A percentile compares a stretch with the other conserved stretches of the same genome.
These are phyloP conservation scores for Ormia ochracea DNA, from an alignment of 2,888 invertebrate species.

Conservation along the genomic window DNA sequence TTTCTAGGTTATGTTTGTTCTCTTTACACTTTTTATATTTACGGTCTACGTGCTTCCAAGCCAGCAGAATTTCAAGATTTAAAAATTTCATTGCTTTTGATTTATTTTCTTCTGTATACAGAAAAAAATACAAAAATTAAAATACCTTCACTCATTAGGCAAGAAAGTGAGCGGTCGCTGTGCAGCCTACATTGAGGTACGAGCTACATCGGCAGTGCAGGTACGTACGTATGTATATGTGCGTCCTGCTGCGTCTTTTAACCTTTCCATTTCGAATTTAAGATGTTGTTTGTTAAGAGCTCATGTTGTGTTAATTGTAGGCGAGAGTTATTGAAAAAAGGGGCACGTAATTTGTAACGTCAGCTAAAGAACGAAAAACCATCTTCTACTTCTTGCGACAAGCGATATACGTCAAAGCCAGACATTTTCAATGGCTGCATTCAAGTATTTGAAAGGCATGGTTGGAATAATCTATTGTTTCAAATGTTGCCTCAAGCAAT, in stretches of 20 bases:
- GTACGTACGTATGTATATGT: slow-evolving; percentile 7
- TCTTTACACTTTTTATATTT: not conserved
- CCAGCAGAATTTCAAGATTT: slow-evolving; percentile 38
- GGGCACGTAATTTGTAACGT: slow-evolving; percentile 50
- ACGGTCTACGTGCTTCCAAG: not conserved
- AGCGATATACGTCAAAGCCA: too few relatives aligned
- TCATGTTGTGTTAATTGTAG: slow-evolving; percentile 54
- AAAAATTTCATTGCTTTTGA: not conserved
- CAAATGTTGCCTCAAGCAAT: slow-evolving; percentile 42
- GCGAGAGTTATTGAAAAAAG: slow-evolving; percentile 42
- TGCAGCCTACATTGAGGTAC: not conserved
- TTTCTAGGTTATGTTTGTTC: not conserved
- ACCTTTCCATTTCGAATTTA: not conserved
- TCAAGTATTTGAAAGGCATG: not conserved
- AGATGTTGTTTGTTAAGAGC: slow-evolving; percentile 31
- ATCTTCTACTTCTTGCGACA: not conserved
- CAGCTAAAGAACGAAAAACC: not conserved
- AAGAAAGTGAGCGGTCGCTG: not conserved
- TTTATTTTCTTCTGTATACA: not conserved
- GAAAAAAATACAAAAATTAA: too few relatives aligned
- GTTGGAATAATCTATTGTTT: slow-evolving; percentile 7
- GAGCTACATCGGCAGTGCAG: not conserved
- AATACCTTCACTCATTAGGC: slow-evolving; percentile 23
- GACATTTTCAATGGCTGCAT: slow-evolving; percentile 3
- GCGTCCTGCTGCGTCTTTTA: not conserved